A percentile compares a stretch with the other conserved stretches of the same genome.
These are phyloP conservation scores for Euura lappo DNA, from an alignment of 1,140 invertebrate genomes.

Conservation along the genomic window DNA sequence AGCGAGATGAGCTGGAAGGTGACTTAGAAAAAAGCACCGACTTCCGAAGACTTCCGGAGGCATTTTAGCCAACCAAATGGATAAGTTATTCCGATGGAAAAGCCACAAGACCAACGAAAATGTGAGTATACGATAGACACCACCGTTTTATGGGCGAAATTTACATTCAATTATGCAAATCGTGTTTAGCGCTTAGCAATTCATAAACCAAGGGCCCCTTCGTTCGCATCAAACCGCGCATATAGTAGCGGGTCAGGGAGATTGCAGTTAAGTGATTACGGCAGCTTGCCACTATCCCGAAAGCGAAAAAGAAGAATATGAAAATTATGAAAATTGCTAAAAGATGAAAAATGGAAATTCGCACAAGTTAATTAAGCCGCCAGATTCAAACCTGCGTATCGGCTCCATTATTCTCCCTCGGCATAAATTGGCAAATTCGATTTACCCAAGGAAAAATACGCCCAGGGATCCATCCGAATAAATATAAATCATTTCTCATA, in stretches of 20 bases:
- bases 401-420: no score
- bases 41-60: neutral
- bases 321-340: no score
- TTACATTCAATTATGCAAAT: slow-evolving; percentile 38
- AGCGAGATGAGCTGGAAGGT: neutral
- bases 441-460: neutral
- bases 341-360: no score
- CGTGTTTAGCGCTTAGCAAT: slow-evolving; percentile 15
- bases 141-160: slow-evolving; percentile 19
- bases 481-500: neutral
- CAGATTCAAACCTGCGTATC: no score
- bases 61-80: slow-evolving; percentile 34
- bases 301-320: no score
- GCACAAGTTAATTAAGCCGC: no score
- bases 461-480: neutral
- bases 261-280: no score
- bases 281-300: no score
- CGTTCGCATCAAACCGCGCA: neutral
- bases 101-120: slow-evolving; percentile 50
- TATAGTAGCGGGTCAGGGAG: no score
- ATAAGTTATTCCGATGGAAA: slow-evolving; percentile 53
- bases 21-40: neutral
- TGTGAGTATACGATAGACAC: slow-evolving; percentile 38
- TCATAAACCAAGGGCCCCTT: slow-evolving; percentile 7
- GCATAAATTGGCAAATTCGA: no score